Conservation (phyloP, 2,797 vertebrate genomes). For the Gephyroberyx darwinii region DNA sequence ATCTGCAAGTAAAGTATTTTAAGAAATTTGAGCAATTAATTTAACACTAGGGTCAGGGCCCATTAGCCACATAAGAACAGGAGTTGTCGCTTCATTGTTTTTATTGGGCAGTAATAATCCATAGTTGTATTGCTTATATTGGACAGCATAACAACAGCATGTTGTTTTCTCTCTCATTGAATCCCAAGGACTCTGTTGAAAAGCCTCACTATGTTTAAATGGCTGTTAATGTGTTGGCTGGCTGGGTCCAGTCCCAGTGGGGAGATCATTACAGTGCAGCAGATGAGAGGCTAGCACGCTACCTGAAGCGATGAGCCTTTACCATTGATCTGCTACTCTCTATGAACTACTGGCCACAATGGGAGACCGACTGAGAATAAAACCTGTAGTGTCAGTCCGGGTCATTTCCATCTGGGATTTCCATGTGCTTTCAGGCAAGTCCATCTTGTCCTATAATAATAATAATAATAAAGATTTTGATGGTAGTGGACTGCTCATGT, state of each 20-base stretch:
- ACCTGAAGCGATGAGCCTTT: conserved; percentile 63
- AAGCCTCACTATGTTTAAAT: conserved; percentile 61
- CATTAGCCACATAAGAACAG: conserved; percentile 25
- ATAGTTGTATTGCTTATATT: conserved; percentile 61
- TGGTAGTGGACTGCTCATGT: background rate
- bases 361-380: conserved; percentile 39
- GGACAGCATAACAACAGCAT: conserved; percentile 52
- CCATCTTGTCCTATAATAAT: conserved; percentile 7
- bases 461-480: background rate
- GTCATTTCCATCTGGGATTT: conserved; percentile 54
- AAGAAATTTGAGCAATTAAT: conserved; percentile 48
- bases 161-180: conserved; percentile 56
- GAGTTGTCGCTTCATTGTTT: conserved; percentile 25
- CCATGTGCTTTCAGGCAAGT: conserved; percentile 44
- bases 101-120: conserved; percentile 57
- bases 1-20: conserved; percentile 17
- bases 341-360: conserved; percentile 58
- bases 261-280: conserved; percentile 65
- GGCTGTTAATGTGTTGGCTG: conserved; percentile 73
- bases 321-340: conserved; percentile 66
- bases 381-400: conserved; percentile 49
- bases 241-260: conserved; percentile 66
- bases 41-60: conserved; percentile 22
- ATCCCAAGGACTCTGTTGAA: conserved; percentile 59
- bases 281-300: conserved; percentile 67